phyloP scores from a whole-genome alignment of 2,888 invertebrate genomes.

The Brachyptera putata region DNA sequence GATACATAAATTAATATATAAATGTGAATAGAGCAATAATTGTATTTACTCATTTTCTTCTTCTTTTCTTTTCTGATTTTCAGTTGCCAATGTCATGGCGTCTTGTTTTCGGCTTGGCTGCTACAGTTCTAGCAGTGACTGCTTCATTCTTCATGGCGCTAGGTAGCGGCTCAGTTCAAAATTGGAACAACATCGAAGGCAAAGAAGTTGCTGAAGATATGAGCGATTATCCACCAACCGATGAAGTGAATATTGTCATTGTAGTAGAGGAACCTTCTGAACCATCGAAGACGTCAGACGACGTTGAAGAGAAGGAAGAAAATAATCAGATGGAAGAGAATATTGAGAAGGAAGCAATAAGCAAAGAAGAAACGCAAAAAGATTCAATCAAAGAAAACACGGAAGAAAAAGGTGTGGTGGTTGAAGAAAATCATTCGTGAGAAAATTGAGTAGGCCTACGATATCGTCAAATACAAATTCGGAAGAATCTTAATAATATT shows the following conservation, averaged over 20 bases:
- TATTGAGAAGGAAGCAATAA: background rate
- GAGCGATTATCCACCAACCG: background rate
- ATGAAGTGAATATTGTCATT: slow-evolving; percentile 10
- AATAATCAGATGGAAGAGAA: background rate
- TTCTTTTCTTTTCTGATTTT: too few relatives aligned
- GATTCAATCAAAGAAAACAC: background rate
- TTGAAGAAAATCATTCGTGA: background rate
- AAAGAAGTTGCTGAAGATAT: background rate
- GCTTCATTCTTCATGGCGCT: slow-evolving; percentile 53
- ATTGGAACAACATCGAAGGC: slow-evolving; percentile 45
- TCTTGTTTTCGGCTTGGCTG: slow-evolving; percentile 55
- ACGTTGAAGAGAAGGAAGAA: background rate
- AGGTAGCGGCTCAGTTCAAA: slow-evolving; percentile 56
- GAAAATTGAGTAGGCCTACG: too few relatives aligned
- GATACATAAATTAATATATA: too few relatives aligned
- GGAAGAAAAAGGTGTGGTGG: background rate
- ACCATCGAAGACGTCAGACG: background rate
- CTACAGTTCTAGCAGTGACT: slow-evolving; percentile 52
- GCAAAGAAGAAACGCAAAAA: background rate
- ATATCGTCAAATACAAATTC: too few relatives aligned
- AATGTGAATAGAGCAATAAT: too few relatives aligned
- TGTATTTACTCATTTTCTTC: too few relatives aligned
- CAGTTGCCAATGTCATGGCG: slow-evolving; percentile 57
- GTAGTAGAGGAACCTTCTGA: slow-evolving; percentile 1
- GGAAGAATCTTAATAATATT: too few relatives aligned